Base-by-base conservation (phyloP, 2,888 invertebrate species). In the Euzetes globulus region DNA sequence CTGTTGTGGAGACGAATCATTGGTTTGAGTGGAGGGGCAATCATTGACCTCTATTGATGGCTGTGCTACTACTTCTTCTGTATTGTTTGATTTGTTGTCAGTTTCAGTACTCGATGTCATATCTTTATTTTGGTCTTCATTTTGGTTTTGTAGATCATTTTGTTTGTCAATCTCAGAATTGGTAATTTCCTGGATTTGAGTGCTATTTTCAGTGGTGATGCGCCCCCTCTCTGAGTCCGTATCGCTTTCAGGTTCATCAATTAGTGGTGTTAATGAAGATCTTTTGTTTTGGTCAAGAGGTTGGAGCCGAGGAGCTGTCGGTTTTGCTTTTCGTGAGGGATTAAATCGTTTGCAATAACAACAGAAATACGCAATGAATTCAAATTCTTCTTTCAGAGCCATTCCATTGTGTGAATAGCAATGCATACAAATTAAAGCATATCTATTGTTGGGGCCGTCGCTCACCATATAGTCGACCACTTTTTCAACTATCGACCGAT, bases 381-480 rank as follows among this genome's bases (percentile, higher is more conserved):
- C 87, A 82, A 88, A 90, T 80, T 90, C 89, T 80, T 90, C 89
- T 78, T 86, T 86, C 15, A 89, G 82, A 1, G 89, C 88, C 88
- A 90, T 86, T 87, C 99, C 99, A 83, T 99, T 99, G 82, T 99
- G 99, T 19, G 90, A 88, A 79, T 86, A 88, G 82, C 99, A 99
- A 78, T 90, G 87, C 52, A 87, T 86, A 83, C 99, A 99, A 80
- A 99, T 94, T 78, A 99, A 87, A 25, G 98, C 99, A 85, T 91
- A 98, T 79, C 97, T 88, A 83, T 94, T 92, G 77, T 89, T 88
- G 29, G 97, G 96, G 0, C 97, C 98, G 82, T 99, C 98, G 58
- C 95, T 96, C 58, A 98, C 88, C 76, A 99, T 84, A 81, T 91
- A 94, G 82, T 99, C 98, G 19, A 99, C 89, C 80, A 98, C 86